Base-by-base conservation (phyloP, 2,113 vertebrate species). In the Crotalus tigris region DNA sequence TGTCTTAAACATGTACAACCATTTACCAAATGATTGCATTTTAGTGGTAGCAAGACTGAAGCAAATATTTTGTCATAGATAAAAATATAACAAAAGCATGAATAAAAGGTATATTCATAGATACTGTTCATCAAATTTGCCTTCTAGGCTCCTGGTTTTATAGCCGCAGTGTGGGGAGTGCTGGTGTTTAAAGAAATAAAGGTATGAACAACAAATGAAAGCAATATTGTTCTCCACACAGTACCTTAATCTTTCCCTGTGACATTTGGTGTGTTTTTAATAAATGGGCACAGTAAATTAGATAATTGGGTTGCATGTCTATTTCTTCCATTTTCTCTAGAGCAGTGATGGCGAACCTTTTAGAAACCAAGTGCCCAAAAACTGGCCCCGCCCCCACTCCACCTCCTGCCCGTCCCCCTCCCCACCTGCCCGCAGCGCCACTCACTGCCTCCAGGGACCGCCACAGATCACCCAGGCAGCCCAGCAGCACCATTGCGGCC, bases 101-200 rank as follows among this genome's bases (percentile, higher is more conserved):
- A 87, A 12, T 92, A 58, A 24, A 81, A 46, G 0, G 44, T 85
- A 51, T 57, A 92, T 39, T 92, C 94, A 33, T 94, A 85, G 6
- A 95, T 54, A 92, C 91, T 55, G 12, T 87, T 93, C 33, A 90
- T 93, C 1, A 91, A 49, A 81, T 85, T 96, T 95, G 69, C 88
- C 94, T 93, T 96, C 96, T 90, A 99, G 99, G 98, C 98, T 51
- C 98, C 98, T 89, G 98, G 98, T 93, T 95, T 99, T 92, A 97
- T 99, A 94, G 98, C 98, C 95, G 98, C 98, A 26, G 91, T 99
- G 94, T 99, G 98, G 98, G 98, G 98, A 93, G 97, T 98, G 91
- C 95, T 99, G 88, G 96, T 99, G 6, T 99, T 99, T 96, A 98
- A 97, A 95, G 99, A 99, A 97, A 97, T 99, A 94, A 98, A 98